These are phyloP conservation scores for Antheraea assamensis DNA, from an alignment of 2,888 invertebrate genomes.

Conservation along the genomic window DNA sequence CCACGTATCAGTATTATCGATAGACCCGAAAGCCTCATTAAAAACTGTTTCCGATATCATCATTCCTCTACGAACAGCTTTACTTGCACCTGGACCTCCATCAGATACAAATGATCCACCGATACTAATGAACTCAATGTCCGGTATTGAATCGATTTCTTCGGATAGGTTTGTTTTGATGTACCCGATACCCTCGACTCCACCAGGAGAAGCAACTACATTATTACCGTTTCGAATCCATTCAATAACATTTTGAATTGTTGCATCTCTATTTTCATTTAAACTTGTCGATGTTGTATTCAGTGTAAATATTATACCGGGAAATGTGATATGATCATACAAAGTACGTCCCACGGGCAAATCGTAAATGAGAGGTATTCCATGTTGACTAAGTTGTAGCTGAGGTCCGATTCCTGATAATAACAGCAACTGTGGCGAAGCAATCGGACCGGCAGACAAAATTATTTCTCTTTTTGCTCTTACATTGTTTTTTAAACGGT, in stretches of 20 bases:
- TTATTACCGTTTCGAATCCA: conserved; percentile 66
- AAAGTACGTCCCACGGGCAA: conserved; percentile 84
- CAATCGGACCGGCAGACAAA: conserved; percentile 89
- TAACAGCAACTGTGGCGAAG: conserved; percentile 92
- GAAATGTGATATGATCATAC: conserved; percentile 84
- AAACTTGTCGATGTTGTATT: conserved; percentile 57
- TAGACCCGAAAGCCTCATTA: conserved; percentile 66
- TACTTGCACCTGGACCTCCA: conserved; percentile 63
- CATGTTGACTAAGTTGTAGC: conserved; percentile 77
- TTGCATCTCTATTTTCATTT: conserved; percentile 49
- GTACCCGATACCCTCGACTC: conserved; percentile 84
- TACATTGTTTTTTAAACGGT: conserved; percentile 66
- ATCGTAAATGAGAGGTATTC: conserved; percentile 81
- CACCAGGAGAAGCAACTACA: conserved; percentile 78
- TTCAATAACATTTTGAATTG: conserved; percentile 42
- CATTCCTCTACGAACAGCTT: conserved; percentile 65
- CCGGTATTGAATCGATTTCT: conserved; percentile 81
- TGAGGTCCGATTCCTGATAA: conserved; percentile 87
- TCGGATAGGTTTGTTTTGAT: conserved; percentile 82
- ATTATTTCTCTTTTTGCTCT: conserved; percentile 86
- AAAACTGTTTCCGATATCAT: conserved; percentile 71
- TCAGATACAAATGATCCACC: conserved; percentile 74
- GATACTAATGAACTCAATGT: conserved; percentile 86
- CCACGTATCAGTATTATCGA: conserved; percentile 73
- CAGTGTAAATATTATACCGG: conserved; percentile 85